phyloP scores from a whole-genome alignment of 2,888 invertebrate genomes.

The Bugulina stolonifera region DNA sequence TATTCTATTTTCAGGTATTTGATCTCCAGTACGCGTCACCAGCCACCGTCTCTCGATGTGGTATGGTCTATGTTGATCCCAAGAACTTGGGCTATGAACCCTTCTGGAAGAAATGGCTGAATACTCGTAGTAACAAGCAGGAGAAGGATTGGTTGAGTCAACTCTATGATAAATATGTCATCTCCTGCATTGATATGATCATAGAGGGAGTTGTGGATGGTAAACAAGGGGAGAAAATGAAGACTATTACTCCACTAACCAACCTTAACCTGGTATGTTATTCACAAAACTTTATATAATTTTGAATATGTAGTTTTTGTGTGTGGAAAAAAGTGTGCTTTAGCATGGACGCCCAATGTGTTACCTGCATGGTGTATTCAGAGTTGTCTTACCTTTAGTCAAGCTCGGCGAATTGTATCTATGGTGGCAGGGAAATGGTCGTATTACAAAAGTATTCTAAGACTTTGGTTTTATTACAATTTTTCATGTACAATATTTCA shows the following conservation, averaged over 20 bases:
- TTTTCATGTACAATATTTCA: too few species aligned
- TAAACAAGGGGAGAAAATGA: constrained; percentile 62
- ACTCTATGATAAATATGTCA: constrained; percentile 72
- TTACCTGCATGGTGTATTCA: too few species aligned
- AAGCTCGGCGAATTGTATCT: too few species aligned
- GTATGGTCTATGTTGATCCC: constrained; percentile 89
- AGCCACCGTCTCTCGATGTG: constrained; percentile 83
- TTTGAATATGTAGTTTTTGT: too few species aligned
- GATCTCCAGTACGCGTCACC: constrained; percentile 85
- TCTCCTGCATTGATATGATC: constrained; percentile 66
- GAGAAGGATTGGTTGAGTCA: constrained; percentile 44
- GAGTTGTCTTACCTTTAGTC: too few species aligned
- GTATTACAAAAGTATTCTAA: too few species aligned
- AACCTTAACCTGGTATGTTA: constrained; percentile 74
- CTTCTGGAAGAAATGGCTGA: constrained; percentile 77
- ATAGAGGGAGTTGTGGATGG: constrained; percentile 68
- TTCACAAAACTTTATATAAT: too few species aligned
- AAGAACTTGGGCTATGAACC: constrained; percentile 81
- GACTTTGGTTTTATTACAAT: too few species aligned
- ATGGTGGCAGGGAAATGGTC: too few species aligned
- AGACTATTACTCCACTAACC: constrained; percentile 76
- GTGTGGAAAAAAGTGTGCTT: too few species aligned
- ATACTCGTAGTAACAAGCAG: constrained; percentile 37
- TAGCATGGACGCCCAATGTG: too few species aligned
- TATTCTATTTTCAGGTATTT: constrained; percentile 61